Percentiles rank a stretch among this genome's conserved stretches.
Evolutionary conservation across 2,888 invertebrate genomes (phyloP).

Genomic region (Chrysina gloriosa): DNA sequence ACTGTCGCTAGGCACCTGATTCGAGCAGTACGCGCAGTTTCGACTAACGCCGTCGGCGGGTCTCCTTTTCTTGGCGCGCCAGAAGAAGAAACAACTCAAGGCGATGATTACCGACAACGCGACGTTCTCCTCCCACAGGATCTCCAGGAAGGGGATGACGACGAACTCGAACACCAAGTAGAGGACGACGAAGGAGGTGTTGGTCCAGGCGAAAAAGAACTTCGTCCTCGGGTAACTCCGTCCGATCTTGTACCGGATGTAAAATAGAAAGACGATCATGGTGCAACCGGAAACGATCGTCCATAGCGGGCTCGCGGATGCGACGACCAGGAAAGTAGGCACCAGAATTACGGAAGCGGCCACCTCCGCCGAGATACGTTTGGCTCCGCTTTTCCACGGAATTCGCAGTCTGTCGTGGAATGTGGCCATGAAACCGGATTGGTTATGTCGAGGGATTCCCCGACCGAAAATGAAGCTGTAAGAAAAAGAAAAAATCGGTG

Average conservation of each 20-base stretch:
- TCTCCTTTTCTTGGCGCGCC: conserved; percentile 57
- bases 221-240: conserved; percentile 68
- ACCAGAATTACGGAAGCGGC: conserved; percentile 67
- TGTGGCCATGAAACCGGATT: conserved; percentile 63
- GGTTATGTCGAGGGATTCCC: conserved; percentile 57
- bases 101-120: conserved; percentile 68
- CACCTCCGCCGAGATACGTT: conserved; percentile 67
- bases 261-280: conserved; percentile 55
- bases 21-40: conserved; percentile 67
- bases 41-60: conserved; percentile 53
- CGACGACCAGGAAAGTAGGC: conserved; percentile 65
- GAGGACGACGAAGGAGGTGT: conserved; percentile 75
- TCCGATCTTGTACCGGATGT: conserved; percentile 33
- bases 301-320: conserved; percentile 65
- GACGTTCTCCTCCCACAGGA: conserved; percentile 75
- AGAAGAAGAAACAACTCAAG: conserved; percentile 65
- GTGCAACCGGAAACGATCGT: conserved; percentile 59
- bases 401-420: conserved; percentile 69
- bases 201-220: conserved; percentile 82
- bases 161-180: conserved; percentile 77
- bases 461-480: conserved; percentile 63
- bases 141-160: conserved; percentile 78
- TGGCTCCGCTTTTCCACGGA: conserved; percentile 72
- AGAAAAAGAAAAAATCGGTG: conserved; percentile 46
- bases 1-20: conserved; percentile 71